Evolutionary conservation across 2,888 invertebrate genomes (phyloP).

Genomic region (Steinernema hermaphroditum): DNA sequence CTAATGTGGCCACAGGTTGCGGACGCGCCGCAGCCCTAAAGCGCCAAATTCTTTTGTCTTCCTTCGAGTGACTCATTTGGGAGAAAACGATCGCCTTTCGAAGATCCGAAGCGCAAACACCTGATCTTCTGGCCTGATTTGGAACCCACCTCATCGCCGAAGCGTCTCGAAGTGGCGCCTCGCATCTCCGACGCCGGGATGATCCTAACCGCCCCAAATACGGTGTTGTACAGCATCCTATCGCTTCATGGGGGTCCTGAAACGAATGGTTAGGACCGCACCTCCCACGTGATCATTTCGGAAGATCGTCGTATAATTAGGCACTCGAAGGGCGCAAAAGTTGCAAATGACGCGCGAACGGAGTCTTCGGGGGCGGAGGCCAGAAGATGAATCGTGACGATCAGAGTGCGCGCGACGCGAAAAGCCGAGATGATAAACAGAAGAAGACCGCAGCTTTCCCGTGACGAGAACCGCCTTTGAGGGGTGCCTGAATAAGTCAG

Average conservation of each 20-base stretch:
- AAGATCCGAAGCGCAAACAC: slow-evolving; percentile 6
- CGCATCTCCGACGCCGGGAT: slow-evolving; percentile 6
- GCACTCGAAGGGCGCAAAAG: slow-evolving; percentile 10
- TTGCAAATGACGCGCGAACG: slow-evolving; percentile 19
- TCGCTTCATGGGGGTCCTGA: not conserved
- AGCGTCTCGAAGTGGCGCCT: not conserved
- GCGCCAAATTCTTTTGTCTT: slow-evolving; percentile 13
- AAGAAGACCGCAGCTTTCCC: too few relatives aligned
- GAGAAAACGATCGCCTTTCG: not conserved
- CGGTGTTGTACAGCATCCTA: slow-evolving; percentile 9
- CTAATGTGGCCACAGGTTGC: not conserved
- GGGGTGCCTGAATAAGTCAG: too few relatives aligned
- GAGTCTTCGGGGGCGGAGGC: not conserved
- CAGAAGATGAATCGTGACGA: slow-evolving; percentile 21
- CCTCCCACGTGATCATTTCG: too few relatives aligned
- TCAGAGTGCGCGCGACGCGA: not conserved
- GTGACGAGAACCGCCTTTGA: too few relatives aligned
- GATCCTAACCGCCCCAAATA: slow-evolving; percentile 7
- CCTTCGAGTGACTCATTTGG: slow-evolving; percentile 20
- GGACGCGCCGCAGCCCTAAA: not conserved
- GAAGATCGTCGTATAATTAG: slow-evolving; percentile 24
- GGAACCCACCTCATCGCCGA: not conserved
- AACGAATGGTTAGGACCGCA: too few relatives aligned
- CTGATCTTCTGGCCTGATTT: too few relatives aligned
- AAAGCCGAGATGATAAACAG: not conserved